Evolutionary conservation across 2,888 invertebrate genomes (phyloP).

Genomic region (Pediacus dermestoides): DNA sequence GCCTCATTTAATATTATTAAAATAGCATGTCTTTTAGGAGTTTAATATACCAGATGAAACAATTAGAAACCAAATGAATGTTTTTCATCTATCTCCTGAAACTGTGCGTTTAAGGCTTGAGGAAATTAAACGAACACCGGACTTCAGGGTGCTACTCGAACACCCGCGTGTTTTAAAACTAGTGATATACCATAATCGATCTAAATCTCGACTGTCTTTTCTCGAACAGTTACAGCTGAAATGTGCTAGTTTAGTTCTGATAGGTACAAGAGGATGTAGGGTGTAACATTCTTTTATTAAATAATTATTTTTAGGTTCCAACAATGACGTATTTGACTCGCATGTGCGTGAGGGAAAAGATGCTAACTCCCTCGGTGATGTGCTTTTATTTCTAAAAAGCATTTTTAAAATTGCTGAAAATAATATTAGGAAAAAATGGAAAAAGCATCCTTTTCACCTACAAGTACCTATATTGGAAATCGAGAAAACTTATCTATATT

Average conservation of each 20-base stretch:
- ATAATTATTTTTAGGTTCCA: conserved; percentile 20
- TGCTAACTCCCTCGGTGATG: conserved; percentile 52
- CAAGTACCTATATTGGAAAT: conserved; percentile 59
- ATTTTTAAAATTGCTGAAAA: conserved; percentile 39
- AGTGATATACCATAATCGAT: conserved; percentile 52
- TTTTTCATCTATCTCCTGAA: conserved; percentile 58
- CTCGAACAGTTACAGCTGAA: conserved; percentile 52
- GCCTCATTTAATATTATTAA: no score
- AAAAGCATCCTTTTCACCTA: conserved; percentile 62
- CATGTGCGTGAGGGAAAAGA: conserved; percentile 54
- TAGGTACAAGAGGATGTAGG: no score
- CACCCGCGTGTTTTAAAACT: conserved; percentile 59
- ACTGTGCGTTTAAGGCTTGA: conserved; percentile 58
- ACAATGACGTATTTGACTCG: conserved; percentile 42
- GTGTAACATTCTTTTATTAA: conserved; percentile 2
- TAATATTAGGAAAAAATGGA: conserved; percentile 47
- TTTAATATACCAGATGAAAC: conserved; percentile 56
- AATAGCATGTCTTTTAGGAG: conserved; percentile 49
- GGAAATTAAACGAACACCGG: conserved; percentile 56
- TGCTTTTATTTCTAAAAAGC: conserved; percentile 47
- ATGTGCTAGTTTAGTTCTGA: conserved; percentile 50
- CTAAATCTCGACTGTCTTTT: conserved; percentile 52
- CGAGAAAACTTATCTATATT: conserved; percentile 56
- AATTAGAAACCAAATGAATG: conserved; percentile 53
- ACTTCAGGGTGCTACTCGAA: conserved; percentile 58